Conservation (phyloP, 1,140 invertebrate species). For the Sitobion miscanthi region DNA sequence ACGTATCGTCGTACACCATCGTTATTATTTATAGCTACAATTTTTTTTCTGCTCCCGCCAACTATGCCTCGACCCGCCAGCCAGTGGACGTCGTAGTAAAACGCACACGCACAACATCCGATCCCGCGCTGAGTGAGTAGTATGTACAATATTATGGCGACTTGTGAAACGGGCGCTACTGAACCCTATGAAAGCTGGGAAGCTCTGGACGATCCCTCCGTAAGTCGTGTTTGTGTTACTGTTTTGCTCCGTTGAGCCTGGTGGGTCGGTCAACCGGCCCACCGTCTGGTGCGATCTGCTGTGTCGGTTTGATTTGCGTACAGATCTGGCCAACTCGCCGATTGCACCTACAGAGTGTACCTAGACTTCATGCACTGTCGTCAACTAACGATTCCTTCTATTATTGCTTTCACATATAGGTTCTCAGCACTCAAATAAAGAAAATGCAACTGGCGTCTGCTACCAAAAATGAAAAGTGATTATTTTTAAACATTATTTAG, state of each 20-base stretch:
- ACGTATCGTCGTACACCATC: background rate
- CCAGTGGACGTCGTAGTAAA: background rate
- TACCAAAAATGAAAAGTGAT: slow-evolving; percentile 44
- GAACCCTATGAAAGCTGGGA: slow-evolving; percentile 55
- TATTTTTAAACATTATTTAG: background rate
- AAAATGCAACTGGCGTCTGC: slow-evolving; percentile 50
- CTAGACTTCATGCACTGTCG: background rate
- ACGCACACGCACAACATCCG: background rate
- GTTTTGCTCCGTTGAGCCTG: background rate
- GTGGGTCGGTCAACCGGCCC: background rate
- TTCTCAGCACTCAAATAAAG: slow-evolving; percentile 47
- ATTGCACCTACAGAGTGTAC: background rate
- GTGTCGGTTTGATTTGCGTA: background rate
- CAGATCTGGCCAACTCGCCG: background rate
- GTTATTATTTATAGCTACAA: background rate
- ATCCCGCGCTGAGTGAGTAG: background rate
- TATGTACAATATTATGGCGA: slow-evolving; percentile 54
- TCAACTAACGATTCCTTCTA: background rate
- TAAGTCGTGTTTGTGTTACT: background rate
- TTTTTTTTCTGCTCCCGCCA: background rate
- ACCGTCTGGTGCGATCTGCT: background rate
- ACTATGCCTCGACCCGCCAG: background rate
- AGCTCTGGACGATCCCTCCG: slow-evolving; percentile 51
- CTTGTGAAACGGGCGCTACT: slow-evolving; percentile 34
- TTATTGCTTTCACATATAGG: background rate